Evolutionary conservation across 2,113 vertebrate species (phyloP).

Genomic region (Egretta garzetta): DNA sequence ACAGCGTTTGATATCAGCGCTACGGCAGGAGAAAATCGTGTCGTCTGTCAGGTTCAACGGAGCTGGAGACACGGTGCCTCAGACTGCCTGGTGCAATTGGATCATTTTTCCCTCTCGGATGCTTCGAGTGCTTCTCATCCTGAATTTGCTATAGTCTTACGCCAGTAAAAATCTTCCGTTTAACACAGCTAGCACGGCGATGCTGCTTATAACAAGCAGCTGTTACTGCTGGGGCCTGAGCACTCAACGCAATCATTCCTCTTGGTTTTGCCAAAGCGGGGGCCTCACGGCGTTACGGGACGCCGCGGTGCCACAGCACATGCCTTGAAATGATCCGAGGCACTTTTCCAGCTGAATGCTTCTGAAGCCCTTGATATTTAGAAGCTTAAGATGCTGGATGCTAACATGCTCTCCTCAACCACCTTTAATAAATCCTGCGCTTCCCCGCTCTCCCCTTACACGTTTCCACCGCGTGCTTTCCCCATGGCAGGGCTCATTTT

Average conservation of each 20-base stretch:
- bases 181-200: rapidly evolving
- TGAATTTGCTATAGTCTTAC: background rate
- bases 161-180: background rate
- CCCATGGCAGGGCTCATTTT: background rate
- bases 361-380: background rate
- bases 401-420: background rate
- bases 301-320: background rate
- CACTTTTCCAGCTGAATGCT: background rate
- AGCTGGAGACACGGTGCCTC: background rate
- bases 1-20: background rate
- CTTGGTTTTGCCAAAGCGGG: background rate
- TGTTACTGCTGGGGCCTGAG: background rate
- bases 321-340: background rate
- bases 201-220: background rate
- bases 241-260: background rate
- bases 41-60: background rate
- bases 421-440: background rate
- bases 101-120: background rate
- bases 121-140: background rate
- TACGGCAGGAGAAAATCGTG: background rate
- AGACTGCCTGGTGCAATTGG: rapidly evolving
- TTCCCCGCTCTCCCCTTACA: background rate
- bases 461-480: rapidly evolving
- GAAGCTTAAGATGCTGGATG: background rate
- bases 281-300: background rate